Evolutionary conservation across 2,888 invertebrate species (phyloP), one percentile per base, ranked within the genome.

Genomic region (Rotaria macrura): DNA sequence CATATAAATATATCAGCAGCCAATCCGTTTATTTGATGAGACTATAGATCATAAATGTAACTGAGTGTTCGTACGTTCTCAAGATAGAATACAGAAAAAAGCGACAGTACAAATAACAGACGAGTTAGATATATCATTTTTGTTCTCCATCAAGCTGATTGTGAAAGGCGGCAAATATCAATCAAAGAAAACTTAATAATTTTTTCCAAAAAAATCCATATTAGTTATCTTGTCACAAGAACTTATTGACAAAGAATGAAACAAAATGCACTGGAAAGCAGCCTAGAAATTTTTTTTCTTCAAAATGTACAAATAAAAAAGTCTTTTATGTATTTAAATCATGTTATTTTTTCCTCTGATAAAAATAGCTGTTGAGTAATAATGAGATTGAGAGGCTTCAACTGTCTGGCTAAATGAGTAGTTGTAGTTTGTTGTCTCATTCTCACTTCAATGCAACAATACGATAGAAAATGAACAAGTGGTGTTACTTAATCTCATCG

Each of bases 81-180:
- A 65, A 29, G 14, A 65, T 34, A 34, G 25, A 54, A 25, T 25
- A 25, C 14, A 25, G 25, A 54, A 14, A 65, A 65, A 34, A 29
- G 38, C 34, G 29, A 2, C 29, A 17, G 34, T 65, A 65, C 29
- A 65, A 17, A 65, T 34, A 65, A 34, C 65, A 65, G 65, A 65
- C 34, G 34, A 65, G 34, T 34, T 65, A 65, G 65, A 65, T 65
- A 65, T 65, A 65, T 65, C 65, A 65, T 65, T 65, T 38, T 65
- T 65, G n/a, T n/a, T n/a, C 29, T 34, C 34, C 65, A 65, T 65
- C 65, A 14, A 34, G 65, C 4, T 6, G 3, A 65, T 65, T 65
- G 65, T 65, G 34, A 65, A 65, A 34, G 65, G 65, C 65, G 65
- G 65, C 65, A 65, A 34, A 65, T 65, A 65, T 65, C 65, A 65